Conservation (phyloP, 2,113 vertebrate species). For the Neodon shergylaensis region DNA sequence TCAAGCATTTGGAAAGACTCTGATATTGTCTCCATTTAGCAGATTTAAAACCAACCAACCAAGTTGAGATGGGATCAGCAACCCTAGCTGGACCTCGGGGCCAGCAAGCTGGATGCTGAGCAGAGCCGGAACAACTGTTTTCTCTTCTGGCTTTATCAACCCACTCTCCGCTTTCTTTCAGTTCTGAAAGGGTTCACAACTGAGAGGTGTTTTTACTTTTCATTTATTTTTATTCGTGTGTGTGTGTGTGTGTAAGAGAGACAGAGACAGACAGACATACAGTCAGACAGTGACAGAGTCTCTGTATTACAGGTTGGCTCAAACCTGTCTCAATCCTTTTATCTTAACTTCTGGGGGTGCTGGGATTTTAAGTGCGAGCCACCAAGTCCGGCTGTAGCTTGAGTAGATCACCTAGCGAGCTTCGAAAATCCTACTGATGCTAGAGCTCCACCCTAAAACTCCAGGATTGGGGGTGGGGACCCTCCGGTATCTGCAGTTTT, state of each 20-base stretch:
- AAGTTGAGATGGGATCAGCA: neutral
- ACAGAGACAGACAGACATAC: neutral
- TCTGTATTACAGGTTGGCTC: neutral
- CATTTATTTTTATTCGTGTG: neutral
- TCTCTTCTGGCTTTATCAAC: neutral
- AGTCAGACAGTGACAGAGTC: too few relatives aligned
- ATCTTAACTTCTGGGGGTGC: neutral
- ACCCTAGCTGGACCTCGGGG: neutral
- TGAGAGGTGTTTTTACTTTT: neutral
- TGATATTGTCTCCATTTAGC: neutral
- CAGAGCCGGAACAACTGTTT: neutral
- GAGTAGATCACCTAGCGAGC: neutral
- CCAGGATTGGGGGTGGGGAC: neutral
- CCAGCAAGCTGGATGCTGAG: neutral
- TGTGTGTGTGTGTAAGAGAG: neutral
- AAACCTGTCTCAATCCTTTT: neutral
- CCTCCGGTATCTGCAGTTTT: neutral
- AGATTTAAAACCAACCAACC: slow-evolving; percentile 10
- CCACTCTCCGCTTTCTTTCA: neutral
- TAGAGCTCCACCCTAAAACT: slow-evolving; percentile 22
- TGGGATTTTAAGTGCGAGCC: neutral
- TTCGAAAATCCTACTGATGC: slow-evolving; percentile 17
- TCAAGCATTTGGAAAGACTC: neutral
- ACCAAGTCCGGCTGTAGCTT: neutral
- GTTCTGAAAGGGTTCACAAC: neutral